Evolutionary conservation across 2,797 vertebrate species (phyloP).

Genomic region (Myotis pilosus): DNA sequence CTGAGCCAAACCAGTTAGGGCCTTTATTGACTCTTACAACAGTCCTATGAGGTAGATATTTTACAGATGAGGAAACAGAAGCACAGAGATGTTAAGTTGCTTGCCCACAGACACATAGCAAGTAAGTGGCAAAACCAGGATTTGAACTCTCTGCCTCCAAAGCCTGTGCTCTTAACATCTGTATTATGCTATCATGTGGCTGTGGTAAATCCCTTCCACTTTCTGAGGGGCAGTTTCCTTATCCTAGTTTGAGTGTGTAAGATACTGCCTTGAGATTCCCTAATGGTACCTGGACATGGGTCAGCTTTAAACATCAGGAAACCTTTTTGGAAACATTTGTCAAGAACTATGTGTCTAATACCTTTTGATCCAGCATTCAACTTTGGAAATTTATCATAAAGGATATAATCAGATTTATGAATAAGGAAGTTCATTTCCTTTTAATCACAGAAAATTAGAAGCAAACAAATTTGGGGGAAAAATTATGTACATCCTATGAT

Average conservation of each 20-base stretch:
- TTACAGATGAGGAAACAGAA: background rate
- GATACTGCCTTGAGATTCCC: background rate
- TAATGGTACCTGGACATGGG: background rate
- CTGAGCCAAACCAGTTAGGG: no score
- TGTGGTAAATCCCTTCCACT: background rate
- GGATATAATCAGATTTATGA: background rate
- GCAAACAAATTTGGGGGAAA: background rate
- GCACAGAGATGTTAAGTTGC: background rate
- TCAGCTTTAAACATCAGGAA: background rate
- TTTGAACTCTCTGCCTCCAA: background rate
- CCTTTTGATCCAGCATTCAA: background rate
- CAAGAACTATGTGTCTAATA: background rate
- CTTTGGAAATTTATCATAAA: constrained; percentile 1
- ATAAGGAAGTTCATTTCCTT: background rate
- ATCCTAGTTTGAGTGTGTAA: background rate
- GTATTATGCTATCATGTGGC: background rate
- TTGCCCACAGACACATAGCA: constrained; percentile 2
- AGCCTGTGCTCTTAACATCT: background rate
- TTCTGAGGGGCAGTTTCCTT: background rate
- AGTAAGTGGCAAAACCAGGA: constrained; percentile 16
- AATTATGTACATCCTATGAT: background rate
- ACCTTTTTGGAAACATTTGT: background rate
- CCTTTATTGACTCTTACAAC: background rate
- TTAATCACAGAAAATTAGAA: background rate
- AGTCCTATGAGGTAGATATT: background rate